A percentile compares a stretch with the other conserved stretches of the same genome.
phyloP scores from a whole-genome alignment of 2,797 vertebrate genomes.

The Pseudochaenichthys georgianus region DNA sequence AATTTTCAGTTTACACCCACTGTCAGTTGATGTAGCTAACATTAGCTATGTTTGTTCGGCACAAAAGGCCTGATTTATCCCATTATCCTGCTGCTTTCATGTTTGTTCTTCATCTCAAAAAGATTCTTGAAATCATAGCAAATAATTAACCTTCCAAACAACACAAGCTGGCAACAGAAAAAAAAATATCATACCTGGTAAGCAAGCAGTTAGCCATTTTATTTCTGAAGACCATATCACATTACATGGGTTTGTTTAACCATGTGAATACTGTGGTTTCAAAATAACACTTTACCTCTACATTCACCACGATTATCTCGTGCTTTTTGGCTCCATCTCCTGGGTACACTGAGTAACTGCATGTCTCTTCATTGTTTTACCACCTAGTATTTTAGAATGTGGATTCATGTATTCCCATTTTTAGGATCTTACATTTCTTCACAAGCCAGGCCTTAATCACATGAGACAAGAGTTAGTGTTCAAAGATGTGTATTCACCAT shows the following conservation, averaged over 20 bases:
- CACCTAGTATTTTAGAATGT: neutral
- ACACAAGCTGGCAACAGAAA: no score
- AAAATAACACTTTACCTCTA: neutral
- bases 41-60: no score
- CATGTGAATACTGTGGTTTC: neutral
- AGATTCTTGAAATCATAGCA: no score
- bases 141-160: no score
- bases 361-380: accelerated
- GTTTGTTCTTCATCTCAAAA: neutral
- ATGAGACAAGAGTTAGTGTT: constrained; percentile 16
- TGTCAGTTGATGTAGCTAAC: no score
- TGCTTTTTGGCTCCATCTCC: constrained; percentile 45
- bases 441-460: constrained; percentile 2
- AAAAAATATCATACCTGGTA: no score
- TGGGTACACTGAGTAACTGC: constrained; percentile 25
- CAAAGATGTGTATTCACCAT: constrained; percentile 22
- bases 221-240: no score
- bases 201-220: no score
- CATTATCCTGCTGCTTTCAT: neutral
- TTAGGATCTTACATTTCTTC: neutral
- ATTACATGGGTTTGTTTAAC: neutral
- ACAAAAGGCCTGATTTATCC: neutral
- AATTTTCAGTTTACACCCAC: no score
- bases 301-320: neutral
- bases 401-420: neutral